Evolutionary conservation across 2,888 invertebrate genomes (phyloP).

Genomic region (Rugalucina vietnamica): DNA sequence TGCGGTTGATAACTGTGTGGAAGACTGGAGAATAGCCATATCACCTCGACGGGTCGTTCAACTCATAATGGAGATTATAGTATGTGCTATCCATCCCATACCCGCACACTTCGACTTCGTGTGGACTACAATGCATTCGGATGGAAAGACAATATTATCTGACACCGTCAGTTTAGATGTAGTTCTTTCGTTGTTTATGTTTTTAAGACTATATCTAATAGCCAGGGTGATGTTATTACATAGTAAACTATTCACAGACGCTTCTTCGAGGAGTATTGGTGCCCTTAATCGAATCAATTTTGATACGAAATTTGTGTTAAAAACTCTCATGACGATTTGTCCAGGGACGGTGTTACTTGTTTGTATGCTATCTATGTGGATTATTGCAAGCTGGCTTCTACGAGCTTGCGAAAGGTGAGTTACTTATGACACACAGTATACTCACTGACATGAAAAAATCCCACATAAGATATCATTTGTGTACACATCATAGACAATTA

Average conservation of each 20-base stretch:
- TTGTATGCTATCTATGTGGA: slow-evolving; percentile 99
- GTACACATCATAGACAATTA: too few species aligned
- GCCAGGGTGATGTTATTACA: slow-evolving; percentile 99
- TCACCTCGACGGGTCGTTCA: slow-evolving; percentile 96
- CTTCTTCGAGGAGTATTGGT: slow-evolving; percentile 94
- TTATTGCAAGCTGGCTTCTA: slow-evolving; percentile 99
- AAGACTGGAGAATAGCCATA: slow-evolving; percentile 99
- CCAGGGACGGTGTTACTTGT: slow-evolving; percentile 98
- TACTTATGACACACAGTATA: too few species aligned
- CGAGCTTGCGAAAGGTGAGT: slow-evolving; percentile 98
- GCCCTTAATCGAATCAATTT: slow-evolving; percentile 85
- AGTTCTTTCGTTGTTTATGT: slow-evolving; percentile 99
- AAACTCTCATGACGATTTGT: slow-evolving; percentile 99
- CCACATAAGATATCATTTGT: too few species aligned
- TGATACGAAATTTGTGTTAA: slow-evolving; percentile 96
- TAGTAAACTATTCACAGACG: slow-evolving; percentile 99
- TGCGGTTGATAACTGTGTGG: slow-evolving; percentile 99
- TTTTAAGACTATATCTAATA: slow-evolving; percentile 99
- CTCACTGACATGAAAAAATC: too few species aligned
- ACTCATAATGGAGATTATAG: slow-evolving; percentile 87
- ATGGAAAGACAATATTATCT: slow-evolving; percentile 67
- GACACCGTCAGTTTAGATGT: slow-evolving; percentile 88
- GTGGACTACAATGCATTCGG: slow-evolving; percentile 90
- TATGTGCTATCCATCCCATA: slow-evolving; percentile 99
- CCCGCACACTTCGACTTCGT: slow-evolving; percentile 98